These are phyloP conservation scores for Spisula solida DNA, from an alignment of 2,888 invertebrate genomes.

Conservation along the genomic window DNA sequence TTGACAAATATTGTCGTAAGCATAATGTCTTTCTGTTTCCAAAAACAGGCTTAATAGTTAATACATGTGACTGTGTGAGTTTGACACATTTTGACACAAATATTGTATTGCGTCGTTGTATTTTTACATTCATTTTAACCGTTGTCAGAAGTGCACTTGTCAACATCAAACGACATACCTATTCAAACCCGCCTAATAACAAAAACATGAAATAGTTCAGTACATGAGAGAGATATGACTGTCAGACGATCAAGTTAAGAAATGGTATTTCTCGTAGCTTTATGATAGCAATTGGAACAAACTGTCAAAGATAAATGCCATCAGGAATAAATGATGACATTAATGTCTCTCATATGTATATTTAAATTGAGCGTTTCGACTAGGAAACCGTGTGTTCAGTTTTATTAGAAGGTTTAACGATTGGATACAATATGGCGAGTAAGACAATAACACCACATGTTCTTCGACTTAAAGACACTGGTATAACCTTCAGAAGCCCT, in stretches of 20 bases:
- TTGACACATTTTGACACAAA: no score
- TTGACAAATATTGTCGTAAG: no score
- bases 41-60: no score
- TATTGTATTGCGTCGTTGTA: no score
- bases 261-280: not conserved
- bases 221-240: not conserved
- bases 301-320: not conserved
- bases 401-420: constrained; percentile 2
- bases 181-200: not conserved
- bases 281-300: constrained; percentile 1
- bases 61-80: no score
- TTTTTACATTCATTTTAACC: no score
- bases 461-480: not conserved
- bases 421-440: not conserved
- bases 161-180: no score
- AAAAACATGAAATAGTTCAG: not conserved
- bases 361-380: not conserved
- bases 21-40: no score
- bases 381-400: not conserved
- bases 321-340: not conserved
- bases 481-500: no score
- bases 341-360: not conserved
- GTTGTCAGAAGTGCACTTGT: no score
- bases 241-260: not conserved
- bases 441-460: no score